phyloP scores from a whole-genome alignment of 2,888 invertebrate species.

The Diarsia dahlii region DNA sequence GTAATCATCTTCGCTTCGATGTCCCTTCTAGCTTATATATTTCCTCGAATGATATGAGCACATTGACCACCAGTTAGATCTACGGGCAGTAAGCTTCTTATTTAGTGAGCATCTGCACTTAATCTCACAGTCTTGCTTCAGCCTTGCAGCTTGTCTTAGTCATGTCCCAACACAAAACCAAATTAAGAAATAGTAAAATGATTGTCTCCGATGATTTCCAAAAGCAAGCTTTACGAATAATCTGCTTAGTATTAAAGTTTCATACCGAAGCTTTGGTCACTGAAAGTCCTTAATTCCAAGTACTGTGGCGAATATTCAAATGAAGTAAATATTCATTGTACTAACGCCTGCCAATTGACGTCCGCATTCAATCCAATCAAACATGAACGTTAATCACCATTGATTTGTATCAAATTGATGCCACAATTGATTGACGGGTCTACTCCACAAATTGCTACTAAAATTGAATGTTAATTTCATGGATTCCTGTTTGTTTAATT shows the following conservation, averaged over 20 bases:
- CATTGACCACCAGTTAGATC: neutral
- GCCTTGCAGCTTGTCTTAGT: neutral
- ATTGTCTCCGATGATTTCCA: neutral
- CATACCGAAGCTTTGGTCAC: neutral
- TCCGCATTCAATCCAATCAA: conserved; percentile 61
- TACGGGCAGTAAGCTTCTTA: neutral
- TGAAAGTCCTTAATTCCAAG: conserved; percentile 13
- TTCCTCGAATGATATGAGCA: neutral
- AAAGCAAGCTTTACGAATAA: neutral
- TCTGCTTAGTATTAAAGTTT: neutral
- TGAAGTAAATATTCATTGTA: conserved; percentile 47
- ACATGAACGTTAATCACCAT: conserved; percentile 61
- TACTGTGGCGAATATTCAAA: conserved; percentile 50
- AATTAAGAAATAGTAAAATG: neutral
- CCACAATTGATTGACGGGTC: conserved; percentile 27
- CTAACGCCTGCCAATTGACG: conserved; percentile 49
- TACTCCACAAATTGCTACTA: conserved; percentile 10
- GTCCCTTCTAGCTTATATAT: neutral
- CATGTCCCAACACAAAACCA: neutral
- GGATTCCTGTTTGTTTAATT: conserved; percentile 9
- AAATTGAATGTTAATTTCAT: conserved; percentile 35
- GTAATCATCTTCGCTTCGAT: no score
- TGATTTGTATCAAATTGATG: conserved; percentile 58
- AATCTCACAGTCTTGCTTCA: neutral
- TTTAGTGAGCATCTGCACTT: neutral